Evolutionary conservation across 2,113 vertebrate genomes (phyloP).

Genomic region (Phylloscopus whistleri): DNA sequence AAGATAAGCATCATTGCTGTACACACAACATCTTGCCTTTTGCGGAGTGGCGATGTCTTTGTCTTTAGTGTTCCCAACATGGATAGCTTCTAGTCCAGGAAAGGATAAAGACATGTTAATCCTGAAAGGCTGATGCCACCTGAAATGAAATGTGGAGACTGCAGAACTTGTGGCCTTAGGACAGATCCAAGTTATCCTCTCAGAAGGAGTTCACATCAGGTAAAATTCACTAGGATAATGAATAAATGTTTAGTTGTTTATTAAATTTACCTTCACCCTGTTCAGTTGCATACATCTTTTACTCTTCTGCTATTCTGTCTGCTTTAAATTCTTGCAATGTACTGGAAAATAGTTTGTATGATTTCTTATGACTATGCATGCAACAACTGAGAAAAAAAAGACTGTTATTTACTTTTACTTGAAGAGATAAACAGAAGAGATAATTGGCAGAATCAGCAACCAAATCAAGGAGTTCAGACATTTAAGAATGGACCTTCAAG

Average conservation of each 20-base stretch:
- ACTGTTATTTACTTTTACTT: neutral
- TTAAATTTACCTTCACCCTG: neutral
- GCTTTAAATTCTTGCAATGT: neutral
- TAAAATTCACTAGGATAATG: neutral
- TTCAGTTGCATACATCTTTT: neutral
- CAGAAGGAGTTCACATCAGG: neutral
- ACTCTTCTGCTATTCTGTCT: neutral
- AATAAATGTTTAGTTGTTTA: neutral
- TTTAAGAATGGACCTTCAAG: neutral
- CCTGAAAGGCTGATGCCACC: neutral
- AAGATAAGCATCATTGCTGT: neutral
- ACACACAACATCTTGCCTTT: neutral
- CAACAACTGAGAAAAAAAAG: neutral
- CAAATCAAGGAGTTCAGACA: neutral
- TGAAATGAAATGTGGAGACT: neutral
- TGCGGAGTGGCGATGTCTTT: neutral
- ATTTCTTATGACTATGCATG: neutral
- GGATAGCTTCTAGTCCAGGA: neutral
- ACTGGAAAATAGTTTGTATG: neutral
- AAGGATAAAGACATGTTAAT: neutral
- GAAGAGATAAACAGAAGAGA: neutral
- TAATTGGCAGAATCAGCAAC: neutral
- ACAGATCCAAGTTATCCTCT: neutral
- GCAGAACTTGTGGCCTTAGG: neutral
- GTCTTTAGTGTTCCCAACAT: neutral